Conservation (phyloP, 2,888 invertebrate species). For the Stenichneumon culpator region DNA sequence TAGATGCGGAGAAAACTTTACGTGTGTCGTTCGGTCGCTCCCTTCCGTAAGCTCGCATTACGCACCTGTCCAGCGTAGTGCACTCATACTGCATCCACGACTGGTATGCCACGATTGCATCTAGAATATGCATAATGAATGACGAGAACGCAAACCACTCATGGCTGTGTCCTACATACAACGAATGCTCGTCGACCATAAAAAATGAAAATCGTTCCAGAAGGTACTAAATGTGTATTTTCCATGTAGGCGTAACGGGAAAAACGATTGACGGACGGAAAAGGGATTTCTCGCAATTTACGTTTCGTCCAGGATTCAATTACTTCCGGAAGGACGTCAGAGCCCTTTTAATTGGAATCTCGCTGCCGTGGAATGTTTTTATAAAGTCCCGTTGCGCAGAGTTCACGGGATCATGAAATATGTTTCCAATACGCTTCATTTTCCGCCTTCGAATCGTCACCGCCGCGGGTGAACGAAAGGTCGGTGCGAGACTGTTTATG, state of each 20-base stretch:
- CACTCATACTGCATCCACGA: background rate
- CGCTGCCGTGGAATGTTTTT: background rate
- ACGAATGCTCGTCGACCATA: background rate
- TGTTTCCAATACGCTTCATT: background rate
- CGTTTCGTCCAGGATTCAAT: background rate
- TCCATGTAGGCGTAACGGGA: background rate
- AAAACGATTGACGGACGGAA: background rate
- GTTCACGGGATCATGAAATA: background rate
- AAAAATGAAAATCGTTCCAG: background rate
- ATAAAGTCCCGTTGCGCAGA: background rate
- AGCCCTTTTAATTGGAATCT: background rate
- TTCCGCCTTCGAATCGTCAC: background rate
- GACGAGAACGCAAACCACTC: too few relatives aligned
- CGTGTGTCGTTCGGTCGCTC: constrained; percentile 1
- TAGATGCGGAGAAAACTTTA: constrained; percentile 8
- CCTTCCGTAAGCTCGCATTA: constrained; percentile 8
- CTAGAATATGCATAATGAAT: too few relatives aligned
- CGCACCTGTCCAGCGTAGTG: background rate
- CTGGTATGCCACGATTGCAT: background rate
- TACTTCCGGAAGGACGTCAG: constrained; percentile 1
- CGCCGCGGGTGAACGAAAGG: background rate
- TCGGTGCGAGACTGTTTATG: constrained; percentile 19
- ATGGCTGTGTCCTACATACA: background rate
- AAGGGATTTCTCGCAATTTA: background rate
- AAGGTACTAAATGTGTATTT: background rate